Percentiles rank a stretch among this genome's conserved stretches.
Evolutionary conservation across 2,888 invertebrate species (phyloP).

Genomic region (Linnaemya tessellans): DNA sequence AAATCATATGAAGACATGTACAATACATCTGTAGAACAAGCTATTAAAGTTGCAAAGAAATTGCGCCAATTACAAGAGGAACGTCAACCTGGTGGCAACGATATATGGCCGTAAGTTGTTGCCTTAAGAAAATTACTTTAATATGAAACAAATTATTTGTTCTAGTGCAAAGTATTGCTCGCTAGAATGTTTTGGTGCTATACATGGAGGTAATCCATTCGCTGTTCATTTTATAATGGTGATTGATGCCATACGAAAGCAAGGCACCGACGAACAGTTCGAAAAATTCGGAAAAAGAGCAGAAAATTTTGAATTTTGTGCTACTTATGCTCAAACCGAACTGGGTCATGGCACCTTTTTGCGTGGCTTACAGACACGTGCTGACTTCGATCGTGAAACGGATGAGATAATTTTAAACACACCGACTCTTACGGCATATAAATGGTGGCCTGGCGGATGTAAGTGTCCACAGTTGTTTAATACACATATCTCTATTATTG

Average conservation of each 20-base stretch:
- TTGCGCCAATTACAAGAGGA: slow-evolving; percentile 88
- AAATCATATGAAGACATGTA: slow-evolving; percentile 78
- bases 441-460: slow-evolving; percentile 99
- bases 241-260: slow-evolving; percentile 92
- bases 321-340: slow-evolving; percentile 99
- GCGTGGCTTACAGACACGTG: slow-evolving; percentile 94
- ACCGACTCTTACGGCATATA: slow-evolving; percentile 93
- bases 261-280: slow-evolving; percentile 93
- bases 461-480: slow-evolving; percentile 83
- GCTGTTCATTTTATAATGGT: slow-evolving; percentile 95
- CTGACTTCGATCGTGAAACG: slow-evolving; percentile 91
- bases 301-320: slow-evolving; percentile 91
- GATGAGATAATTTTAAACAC: slow-evolving; percentile 94
- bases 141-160: neutral
- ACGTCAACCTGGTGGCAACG: slow-evolving; percentile 84
- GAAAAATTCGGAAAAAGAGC: slow-evolving; percentile 92
- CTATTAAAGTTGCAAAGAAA: slow-evolving; percentile 86
- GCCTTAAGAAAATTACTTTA: neutral
- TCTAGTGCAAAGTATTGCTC: slow-evolving; percentile 51
- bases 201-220: slow-evolving; percentile 82
- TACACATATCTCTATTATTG: neutral
- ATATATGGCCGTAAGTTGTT: slow-evolving; percentile 80
- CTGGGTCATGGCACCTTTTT: slow-evolving; percentile 97
- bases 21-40: slow-evolving; percentile 72
- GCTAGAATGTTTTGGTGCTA: slow-evolving; percentile 61